Evolutionary conservation across 1,140 invertebrate genomes (phyloP), one percentile per base, ranked within the genome.

Genomic region (Drosophila yakuba): DNA sequence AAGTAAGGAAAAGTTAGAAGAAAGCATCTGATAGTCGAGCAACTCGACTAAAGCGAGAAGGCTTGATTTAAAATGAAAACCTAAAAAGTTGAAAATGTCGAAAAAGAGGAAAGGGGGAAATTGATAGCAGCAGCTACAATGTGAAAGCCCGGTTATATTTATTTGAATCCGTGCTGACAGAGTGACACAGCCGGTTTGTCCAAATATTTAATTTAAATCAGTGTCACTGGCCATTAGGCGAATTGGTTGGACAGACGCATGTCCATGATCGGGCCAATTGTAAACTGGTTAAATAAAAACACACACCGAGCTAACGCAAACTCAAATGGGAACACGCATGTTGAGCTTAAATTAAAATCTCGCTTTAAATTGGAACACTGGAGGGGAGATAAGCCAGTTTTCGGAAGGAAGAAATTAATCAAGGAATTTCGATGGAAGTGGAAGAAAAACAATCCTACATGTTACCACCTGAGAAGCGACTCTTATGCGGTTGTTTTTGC

Each of bases 141-240:
- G 69, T 59, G 45, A 57, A 67, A 69, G 57, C 57, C 52, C 76
- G 56, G 83, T 83, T 72, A 66, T 79, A 79, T 79, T 82, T 79
- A 51, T 69, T 68, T 63, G 75, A 60, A 67, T 60, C 45, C 57
- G 60, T 80, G 73, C 71, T 83, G 80, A 89, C 84, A 80, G 61
- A 74, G 36, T 89, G 85, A 77, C 77, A 59, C 52, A 43, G 50
- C 48, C 36, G 35, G 55, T 20, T 44, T 23, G 67, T 41, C 52
- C 84, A 80, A 89, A 90, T 88, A 90, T 88, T 88, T 89, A 89
- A 88, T 89, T 88, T 80, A 80, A 88, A 88, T 88, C 83, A 88
- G 84, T 89, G 83, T 89, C 83, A 80, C 47, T 71, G 58, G 56
- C 79, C 63, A 83, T 79, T 88, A 83, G 71, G 35, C 35, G 38